phyloP scores from a whole-genome alignment of 2,797 vertebrate genomes.

The Percopsis omiscomaycus region DNA sequence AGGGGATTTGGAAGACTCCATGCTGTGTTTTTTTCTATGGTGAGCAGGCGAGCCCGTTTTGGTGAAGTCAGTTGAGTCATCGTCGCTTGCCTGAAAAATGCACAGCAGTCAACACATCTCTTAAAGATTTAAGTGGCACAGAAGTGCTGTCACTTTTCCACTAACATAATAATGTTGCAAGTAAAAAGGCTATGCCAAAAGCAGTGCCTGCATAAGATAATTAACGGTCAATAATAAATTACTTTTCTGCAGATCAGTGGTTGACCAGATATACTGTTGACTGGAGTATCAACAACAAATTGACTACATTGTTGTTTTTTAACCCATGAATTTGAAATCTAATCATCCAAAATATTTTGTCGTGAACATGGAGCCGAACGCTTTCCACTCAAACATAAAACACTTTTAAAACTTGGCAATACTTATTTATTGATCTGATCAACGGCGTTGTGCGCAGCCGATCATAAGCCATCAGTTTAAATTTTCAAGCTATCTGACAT shows the following conservation, averaged over 20 bases:
- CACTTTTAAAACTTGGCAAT: too few species aligned
- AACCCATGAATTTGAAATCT: too few species aligned
- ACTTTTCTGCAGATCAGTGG: background rate
- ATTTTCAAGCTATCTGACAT: too few species aligned
- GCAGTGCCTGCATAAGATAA: background rate
- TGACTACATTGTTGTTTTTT: too few species aligned
- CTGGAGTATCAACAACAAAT: too few species aligned
- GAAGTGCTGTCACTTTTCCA: background rate
- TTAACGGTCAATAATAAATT: background rate
- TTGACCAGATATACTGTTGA: background rate
- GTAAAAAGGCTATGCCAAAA: background rate
- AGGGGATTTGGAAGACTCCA: slow-evolving; percentile 88
- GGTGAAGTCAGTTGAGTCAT: slow-evolving; percentile 79
- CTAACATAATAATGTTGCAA: too few species aligned
- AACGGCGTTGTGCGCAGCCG: too few species aligned
- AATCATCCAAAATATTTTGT: too few species aligned
- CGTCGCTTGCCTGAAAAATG: slow-evolving; percentile 84
- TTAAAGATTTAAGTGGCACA: background rate
- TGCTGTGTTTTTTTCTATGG: slow-evolving; percentile 84
- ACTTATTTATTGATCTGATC: too few species aligned
- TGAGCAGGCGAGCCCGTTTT: slow-evolving; percentile 81
- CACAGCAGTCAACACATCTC: background rate
- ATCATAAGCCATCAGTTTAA: too few species aligned
- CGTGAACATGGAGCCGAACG: too few species aligned
- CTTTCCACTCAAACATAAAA: too few species aligned